phyloP scores from a whole-genome alignment of 2,113 vertebrate species.

The Dromiciops gliroides region DNA sequence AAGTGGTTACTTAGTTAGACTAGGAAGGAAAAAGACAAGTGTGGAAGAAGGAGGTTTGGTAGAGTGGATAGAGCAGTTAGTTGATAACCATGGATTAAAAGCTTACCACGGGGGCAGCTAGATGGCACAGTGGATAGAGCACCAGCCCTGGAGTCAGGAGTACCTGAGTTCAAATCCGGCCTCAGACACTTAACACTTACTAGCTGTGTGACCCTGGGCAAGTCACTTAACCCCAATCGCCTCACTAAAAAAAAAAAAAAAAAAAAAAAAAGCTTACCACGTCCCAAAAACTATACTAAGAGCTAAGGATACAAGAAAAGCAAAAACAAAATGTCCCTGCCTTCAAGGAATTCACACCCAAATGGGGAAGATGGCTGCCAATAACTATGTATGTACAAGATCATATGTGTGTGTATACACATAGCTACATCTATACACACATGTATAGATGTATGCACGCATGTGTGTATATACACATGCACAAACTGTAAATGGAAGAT shows the following conservation, averaged over 20 bases:
- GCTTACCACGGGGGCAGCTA: neutral
- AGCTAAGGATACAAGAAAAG: neutral
- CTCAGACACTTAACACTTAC: no score
- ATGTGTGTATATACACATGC: no score
- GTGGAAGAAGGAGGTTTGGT: neutral
- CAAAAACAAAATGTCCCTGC: neutral
- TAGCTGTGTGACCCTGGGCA: no score
- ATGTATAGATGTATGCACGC: no score
- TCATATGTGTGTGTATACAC: neutral
- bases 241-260: no score
- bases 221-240: no score
- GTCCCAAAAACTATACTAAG: neutral
- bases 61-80: no score
- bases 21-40: neutral
- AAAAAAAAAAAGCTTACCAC: neutral
- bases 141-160: no score
- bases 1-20: neutral
- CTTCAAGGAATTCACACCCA: neutral
- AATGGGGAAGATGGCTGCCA: neutral
- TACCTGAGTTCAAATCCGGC: no score
- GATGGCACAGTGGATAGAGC: no score
- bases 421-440: no score
- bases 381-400: neutral
- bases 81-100: neutral
- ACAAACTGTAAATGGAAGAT: neutral